These are phyloP conservation scores for Thecocarcelia acutangulata DNA, from an alignment of 2,888 invertebrate species.

Conservation along the genomic window DNA sequence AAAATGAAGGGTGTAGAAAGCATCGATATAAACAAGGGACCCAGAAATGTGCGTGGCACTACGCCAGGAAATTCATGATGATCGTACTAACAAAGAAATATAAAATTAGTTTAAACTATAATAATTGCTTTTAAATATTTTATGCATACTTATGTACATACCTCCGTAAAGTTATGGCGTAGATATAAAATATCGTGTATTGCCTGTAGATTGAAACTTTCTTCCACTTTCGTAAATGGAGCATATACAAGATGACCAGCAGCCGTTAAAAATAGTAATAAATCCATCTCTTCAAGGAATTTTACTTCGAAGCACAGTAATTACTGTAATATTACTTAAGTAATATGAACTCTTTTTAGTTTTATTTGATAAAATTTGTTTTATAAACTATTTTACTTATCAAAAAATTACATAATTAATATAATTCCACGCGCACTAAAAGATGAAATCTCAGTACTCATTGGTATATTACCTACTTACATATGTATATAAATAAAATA, in stretches of 20 bases:
- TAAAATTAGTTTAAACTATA: neutral
- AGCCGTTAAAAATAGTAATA: conserved; percentile 88
- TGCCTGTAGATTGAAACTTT: conserved; percentile 99
- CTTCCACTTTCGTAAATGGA: conserved; percentile 99
- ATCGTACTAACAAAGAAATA: conserved; percentile 89
- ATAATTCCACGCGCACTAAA: conserved; percentile 42
- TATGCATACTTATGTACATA: too few species aligned
- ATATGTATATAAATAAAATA: conserved; percentile 15
- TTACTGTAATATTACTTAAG: too few species aligned
- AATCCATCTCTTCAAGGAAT: conserved; percentile 83
- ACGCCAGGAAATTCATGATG: conserved; percentile 98
- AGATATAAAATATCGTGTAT: conserved; percentile 97
- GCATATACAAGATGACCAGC: conserved; percentile 91
- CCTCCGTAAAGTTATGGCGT: conserved; percentile 91
- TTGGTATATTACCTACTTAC: neutral
- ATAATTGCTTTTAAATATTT: neutral
- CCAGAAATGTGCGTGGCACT: conserved; percentile 97
- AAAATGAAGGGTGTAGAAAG: conserved; percentile 89
- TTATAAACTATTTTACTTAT: conserved; percentile 6
- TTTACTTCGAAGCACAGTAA: neutral
- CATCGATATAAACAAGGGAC: conserved; percentile 91
- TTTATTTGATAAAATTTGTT: neutral
- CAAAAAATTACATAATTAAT: conserved; percentile 61
- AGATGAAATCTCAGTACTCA: conserved; percentile 14
- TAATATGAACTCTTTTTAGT: neutral